Percentiles rank a stretch among this genome's conserved stretches.
These are phyloP conservation scores for Sebastes itinus DNA, from an alignment of 2,797 vertebrate species.

Conservation along the genomic window DNA sequence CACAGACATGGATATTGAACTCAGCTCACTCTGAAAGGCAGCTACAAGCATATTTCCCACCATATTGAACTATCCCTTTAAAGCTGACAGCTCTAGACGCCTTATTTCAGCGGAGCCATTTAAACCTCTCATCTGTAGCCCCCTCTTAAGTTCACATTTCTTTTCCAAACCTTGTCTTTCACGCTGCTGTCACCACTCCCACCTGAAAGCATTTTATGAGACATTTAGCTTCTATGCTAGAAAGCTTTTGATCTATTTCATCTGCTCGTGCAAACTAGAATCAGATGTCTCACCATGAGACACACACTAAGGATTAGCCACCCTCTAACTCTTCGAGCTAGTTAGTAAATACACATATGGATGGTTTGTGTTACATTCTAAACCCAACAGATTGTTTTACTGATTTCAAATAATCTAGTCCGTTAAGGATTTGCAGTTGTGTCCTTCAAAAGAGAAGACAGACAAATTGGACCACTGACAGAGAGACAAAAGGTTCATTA, in stretches of 20 bases:
- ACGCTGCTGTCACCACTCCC: slow-evolving; percentile 15
- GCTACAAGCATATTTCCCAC: not conserved
- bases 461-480: not conserved
- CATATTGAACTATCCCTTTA: not conserved
- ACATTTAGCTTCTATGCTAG: slow-evolving; percentile 12
- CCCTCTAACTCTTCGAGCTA: not conserved
- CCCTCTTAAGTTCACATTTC: slow-evolving; percentile 22
- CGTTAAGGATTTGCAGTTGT: not conserved
- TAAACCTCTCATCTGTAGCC: slow-evolving; percentile 19
- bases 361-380: not conserved
- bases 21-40: not conserved
- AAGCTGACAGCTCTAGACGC: not conserved
- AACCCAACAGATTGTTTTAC: not conserved
- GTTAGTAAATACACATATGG: not conserved
- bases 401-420: not conserved
- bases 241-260: not conserved
- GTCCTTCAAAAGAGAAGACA: not conserved
- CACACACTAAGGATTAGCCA: not conserved
- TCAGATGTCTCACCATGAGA: not conserved
- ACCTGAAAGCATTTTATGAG: slow-evolving; percentile 12
- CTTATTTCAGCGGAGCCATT: not conserved
- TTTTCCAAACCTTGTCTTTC: slow-evolving; percentile 24
- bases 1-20: not conserved
- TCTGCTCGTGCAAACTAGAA: not conserved
- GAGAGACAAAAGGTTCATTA: slow-evolving; percentile 1